Percentiles rank a stretch among this genome's conserved stretches.
Conservation (phyloP, 2,888 invertebrate species). For the Syritta pipiens region DNA sequence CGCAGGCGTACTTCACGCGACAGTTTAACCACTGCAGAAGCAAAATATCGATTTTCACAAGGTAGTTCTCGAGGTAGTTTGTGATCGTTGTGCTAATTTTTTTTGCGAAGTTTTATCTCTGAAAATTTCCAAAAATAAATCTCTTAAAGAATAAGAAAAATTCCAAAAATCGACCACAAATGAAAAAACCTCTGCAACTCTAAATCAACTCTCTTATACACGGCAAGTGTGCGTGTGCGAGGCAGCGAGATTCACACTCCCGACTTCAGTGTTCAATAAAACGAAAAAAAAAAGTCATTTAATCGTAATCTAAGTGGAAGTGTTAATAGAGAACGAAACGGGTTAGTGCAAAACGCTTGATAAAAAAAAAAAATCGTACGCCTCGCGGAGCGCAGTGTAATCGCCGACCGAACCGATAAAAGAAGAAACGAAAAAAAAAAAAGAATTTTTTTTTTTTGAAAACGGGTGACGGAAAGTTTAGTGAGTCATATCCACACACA, state of each 20-base stretch:
- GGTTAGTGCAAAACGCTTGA: constrained; percentile 32
- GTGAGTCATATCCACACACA: constrained; percentile 55
- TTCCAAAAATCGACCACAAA: constrained; percentile 38
- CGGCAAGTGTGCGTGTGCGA: constrained; percentile 45
- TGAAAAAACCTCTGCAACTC: constrained; percentile 40
- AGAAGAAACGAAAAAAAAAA: constrained; percentile 18
- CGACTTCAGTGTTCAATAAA: constrained; percentile 43
- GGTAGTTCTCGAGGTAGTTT: constrained; percentile 68
- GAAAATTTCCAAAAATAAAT: constrained; percentile 38
- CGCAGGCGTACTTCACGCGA: constrained; percentile 60
- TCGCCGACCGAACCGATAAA: constrained; percentile 35
- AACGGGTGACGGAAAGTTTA: constrained; percentile 60
- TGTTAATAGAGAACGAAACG: constrained; percentile 45
- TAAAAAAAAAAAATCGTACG: constrained; percentile 43
- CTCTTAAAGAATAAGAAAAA: background rate
- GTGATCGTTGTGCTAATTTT: constrained; percentile 68
- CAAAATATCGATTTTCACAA: constrained; percentile 69
- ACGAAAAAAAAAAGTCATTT: constrained; percentile 28
- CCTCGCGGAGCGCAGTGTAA: constrained; percentile 57
- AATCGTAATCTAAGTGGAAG: constrained; percentile 49
- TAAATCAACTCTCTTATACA: constrained; percentile 18
- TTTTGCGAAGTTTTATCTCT: constrained; percentile 47
- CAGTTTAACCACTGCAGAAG: constrained; percentile 66
- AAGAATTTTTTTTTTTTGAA: constrained; percentile 22
- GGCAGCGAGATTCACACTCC: constrained; percentile 53